Conservation (phyloP, 2,888 invertebrate species). For the Ophion ellenae region DNA sequence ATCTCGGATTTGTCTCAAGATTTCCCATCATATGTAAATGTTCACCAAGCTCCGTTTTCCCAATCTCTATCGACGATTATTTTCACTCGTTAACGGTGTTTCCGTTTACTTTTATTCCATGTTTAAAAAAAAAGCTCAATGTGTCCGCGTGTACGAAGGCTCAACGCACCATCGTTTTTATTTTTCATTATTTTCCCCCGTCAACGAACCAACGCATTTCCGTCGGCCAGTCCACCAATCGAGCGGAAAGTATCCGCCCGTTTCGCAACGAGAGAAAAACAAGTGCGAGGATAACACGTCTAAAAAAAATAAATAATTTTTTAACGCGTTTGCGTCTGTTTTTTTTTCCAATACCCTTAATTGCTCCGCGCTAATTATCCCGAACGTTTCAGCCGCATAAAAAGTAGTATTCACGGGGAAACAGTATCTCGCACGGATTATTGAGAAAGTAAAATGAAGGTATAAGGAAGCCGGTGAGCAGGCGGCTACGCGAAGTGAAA, state of each 20-base stretch:
- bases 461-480: not conserved
- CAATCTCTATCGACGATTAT: slow-evolving; percentile 4
- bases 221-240: slow-evolving; percentile 27
- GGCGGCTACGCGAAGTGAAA: slow-evolving; percentile 63
- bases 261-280: slow-evolving; percentile 16
- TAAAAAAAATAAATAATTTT: slow-evolving; percentile 34
- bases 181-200: slow-evolving; percentile 3
- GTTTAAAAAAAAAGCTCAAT: slow-evolving; percentile 54
- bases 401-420: slow-evolving; percentile 24
- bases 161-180: slow-evolving; percentile 45
- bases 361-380: slow-evolving; percentile 39
- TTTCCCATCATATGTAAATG: slow-evolving; percentile 40
- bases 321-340: slow-evolving; percentile 18
- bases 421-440: slow-evolving; percentile 51
- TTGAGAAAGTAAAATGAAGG: slow-evolving; percentile 36
- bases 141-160: slow-evolving; percentile 45
- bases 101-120: not conserved
- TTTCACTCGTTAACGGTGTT: not conserved
- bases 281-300: not conserved
- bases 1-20: slow-evolving; percentile 50
- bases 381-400: not conserved
- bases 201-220: slow-evolving; percentile 8
- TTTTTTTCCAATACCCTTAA: slow-evolving; percentile 40
- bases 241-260: not conserved
- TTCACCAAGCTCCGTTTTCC: slow-evolving; percentile 11